Conservation (phyloP, 2,797 vertebrate genomes). For the Cirrhinus mrigala region DNA sequence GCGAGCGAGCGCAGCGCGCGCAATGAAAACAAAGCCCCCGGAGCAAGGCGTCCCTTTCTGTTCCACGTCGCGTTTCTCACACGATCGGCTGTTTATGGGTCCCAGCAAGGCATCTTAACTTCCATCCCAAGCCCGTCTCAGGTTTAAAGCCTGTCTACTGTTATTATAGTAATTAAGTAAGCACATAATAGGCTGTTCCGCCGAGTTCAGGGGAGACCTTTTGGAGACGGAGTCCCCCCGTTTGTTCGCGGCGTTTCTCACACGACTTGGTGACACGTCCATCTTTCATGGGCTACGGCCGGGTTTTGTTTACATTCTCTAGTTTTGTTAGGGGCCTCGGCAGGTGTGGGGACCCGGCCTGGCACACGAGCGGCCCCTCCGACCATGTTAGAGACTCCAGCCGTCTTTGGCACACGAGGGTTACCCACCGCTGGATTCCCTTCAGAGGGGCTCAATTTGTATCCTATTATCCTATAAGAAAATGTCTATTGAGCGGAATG, state of each 20-base stretch:
- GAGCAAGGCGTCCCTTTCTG: slow-evolving; percentile 78
- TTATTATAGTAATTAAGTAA: slow-evolving; percentile 99
- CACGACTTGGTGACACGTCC: slow-evolving; percentile 98
- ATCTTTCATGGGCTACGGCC: slow-evolving; percentile 85
- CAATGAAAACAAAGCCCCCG: slow-evolving; percentile 80
- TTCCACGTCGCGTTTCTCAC: slow-evolving; percentile 84
- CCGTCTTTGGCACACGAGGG: slow-evolving; percentile 96
- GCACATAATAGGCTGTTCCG: slow-evolving; percentile 99
- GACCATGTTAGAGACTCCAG: slow-evolving; percentile 81
- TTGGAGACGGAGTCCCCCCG: slow-evolving; percentile 93
- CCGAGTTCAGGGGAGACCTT: slow-evolving; percentile 97
- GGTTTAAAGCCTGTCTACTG: slow-evolving; percentile 97
- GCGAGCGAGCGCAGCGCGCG: slow-evolving; percentile 79
- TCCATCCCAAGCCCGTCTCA: slow-evolving; percentile 83
- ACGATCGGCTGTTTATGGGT: slow-evolving; percentile 89
- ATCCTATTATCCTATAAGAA: slow-evolving; percentile 99
- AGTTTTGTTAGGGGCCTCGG: slow-evolving; percentile 85
- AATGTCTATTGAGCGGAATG: slow-evolving; percentile 99
- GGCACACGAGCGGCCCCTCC: slow-evolving; percentile 90
- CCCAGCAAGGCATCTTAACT: slow-evolving; percentile 86
- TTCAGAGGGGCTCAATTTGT: slow-evolving; percentile 99
- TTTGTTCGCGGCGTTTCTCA: slow-evolving; percentile 98
- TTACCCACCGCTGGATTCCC: slow-evolving; percentile 88
- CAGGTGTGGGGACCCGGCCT: slow-evolving; percentile 94
- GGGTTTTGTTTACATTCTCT: slow-evolving; percentile 76